Base-by-base conservation (phyloP, 2,888 invertebrate genomes). In the Xestia c-nigrum region DNA sequence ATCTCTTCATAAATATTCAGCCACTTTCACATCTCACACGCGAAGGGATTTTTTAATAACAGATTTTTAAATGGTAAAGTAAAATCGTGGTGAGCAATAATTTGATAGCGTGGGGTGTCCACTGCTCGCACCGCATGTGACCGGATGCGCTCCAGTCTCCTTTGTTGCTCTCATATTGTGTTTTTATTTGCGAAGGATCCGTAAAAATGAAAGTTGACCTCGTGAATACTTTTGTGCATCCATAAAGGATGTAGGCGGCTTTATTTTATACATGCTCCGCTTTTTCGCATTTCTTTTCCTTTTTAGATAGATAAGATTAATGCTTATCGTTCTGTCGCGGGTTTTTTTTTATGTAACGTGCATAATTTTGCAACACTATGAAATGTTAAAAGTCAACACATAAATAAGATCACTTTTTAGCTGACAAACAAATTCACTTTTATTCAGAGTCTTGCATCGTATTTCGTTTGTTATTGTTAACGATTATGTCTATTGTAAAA, bases 1-100 rank as follows among this genome's bases (percentile, higher is more conserved):
- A 91, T 92, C 89, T 91, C 90, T 92, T 94, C 93, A 94, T 95
- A 94, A 95, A 95, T 94, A 95, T 95, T 93, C 92, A 93, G 91
- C 68, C 84, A 90, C 95, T 95, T 95, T 96, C 94, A 90, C 94
- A 88, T 89, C 85, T 89, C 89, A 89, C 92, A 93, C 91, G 91
- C 91, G 74, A 93, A 92, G 93, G 93, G 91, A 87, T 88, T 90
- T 91, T 89, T 88, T 89, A 90, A 89, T 85, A 87, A 81, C 84
- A 83, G 74, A 81, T 82, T 87, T 43, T 88, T 88, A 88, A 88
- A 90, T 89, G 88, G 87, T 84, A 81, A 89, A 80, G 86, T 87
- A 88, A 88, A 87, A 89, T 85, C 80, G 76, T 80, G 83, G 82
- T 82, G 78, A 74, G 76, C 86, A 86, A 85, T 89, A 87, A 88